Percentiles rank a stretch among this genome's conserved stretches.
phyloP scores from a whole-genome alignment of 2,888 invertebrate species.

The Apamea monoglypha region DNA sequence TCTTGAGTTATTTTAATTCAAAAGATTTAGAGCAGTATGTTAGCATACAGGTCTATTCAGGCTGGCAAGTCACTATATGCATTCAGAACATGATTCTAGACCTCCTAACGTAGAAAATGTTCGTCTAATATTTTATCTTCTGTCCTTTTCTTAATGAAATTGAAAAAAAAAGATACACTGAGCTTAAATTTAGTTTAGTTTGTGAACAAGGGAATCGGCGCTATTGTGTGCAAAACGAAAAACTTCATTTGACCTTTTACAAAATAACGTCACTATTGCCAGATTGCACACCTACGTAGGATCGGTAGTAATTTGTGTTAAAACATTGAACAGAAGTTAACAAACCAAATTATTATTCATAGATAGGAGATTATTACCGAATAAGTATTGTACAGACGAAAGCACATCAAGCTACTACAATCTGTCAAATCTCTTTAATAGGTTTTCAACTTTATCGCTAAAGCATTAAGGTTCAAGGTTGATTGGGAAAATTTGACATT shows the following conservation, averaged over 20 bases:
- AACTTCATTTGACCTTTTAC: constrained; percentile 18
- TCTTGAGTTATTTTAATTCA: constrained; percentile 14
- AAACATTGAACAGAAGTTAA: constrained; percentile 50
- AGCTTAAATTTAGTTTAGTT: no score
- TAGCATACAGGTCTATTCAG: background rate
- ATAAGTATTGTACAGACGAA: constrained; percentile 22
- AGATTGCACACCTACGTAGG: constrained; percentile 15
- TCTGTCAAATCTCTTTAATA: no score
- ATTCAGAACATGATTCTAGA: background rate
- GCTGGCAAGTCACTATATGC: no score
- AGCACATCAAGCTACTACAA: no score
- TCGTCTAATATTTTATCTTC: no score
- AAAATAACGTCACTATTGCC: constrained; percentile 17
- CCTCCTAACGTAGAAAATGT: no score
- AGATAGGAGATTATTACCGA: constrained; percentile 36
- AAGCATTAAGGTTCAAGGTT: no score
- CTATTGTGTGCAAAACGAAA: background rate
- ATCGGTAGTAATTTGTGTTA: constrained; percentile 9
- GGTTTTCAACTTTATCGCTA: no score
- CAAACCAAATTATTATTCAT: constrained; percentile 45
- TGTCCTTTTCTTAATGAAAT: no score
- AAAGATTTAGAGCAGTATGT: background rate
- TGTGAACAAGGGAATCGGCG: no score
- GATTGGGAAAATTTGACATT: no score
- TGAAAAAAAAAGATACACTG: no score